A percentile compares a stretch with the other conserved stretches of the same genome.
Conservation (phyloP, 2,888 invertebrate species). For the Coenonympha arcania region DNA sequence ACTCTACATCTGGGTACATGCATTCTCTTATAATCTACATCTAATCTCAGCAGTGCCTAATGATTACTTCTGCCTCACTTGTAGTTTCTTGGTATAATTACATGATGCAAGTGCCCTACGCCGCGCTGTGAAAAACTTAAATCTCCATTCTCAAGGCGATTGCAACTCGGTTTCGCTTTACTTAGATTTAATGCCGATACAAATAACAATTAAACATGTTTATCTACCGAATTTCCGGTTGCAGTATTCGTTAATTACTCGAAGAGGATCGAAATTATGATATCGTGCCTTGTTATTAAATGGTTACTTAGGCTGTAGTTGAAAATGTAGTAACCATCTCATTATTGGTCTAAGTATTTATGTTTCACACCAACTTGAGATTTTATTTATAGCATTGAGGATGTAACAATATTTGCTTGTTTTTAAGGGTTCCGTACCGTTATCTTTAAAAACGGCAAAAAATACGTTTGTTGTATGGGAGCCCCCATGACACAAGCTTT, state of each 20-base stretch:
- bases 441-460: too few relatives aligned
- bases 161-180: slow-evolving; percentile 48
- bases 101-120: slow-evolving; percentile 50
- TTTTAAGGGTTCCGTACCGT: too few relatives aligned
- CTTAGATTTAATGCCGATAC: slow-evolving; percentile 49
- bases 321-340: slow-evolving; percentile 14
- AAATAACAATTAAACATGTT: slow-evolving; percentile 47
- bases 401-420: too few relatives aligned
- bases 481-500: too few relatives aligned
- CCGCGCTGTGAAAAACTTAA: slow-evolving; percentile 50
- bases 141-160: slow-evolving; percentile 60
- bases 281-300: slow-evolving; percentile 14
- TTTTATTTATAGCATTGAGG: too few relatives aligned
- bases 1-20: too few relatives aligned
- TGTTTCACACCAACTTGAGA: not conserved
- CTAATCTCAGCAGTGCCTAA: not conserved
- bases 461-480: too few relatives aligned
- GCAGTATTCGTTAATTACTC: slow-evolving; percentile 21
- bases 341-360: not conserved
- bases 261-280: slow-evolving; percentile 15
- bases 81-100: slow-evolving; percentile 21
- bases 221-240: slow-evolving; percentile 54
- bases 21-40: not conserved
- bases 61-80: not conserved
- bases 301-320: too few relatives aligned